Percentiles rank a stretch among this genome's conserved stretches.
phyloP scores from a whole-genome alignment of 2,797 vertebrate genomes.

The Champsocephalus esox region DNA sequence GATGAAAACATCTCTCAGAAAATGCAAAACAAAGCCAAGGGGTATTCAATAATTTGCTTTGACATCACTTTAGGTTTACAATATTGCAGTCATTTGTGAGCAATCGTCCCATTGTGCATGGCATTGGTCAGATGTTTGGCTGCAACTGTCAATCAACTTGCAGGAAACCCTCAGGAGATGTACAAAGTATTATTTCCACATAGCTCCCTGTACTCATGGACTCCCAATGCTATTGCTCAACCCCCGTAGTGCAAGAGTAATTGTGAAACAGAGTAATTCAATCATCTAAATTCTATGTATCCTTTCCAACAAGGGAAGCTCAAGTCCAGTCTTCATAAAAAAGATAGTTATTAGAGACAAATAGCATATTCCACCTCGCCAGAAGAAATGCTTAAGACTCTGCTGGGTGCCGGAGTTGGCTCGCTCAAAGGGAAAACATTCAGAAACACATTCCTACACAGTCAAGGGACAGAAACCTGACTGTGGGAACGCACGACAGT shows the following conservation, averaged over 20 bases:
- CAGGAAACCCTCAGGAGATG: slow-evolving; percentile 36
- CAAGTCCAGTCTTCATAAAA: slow-evolving; percentile 31
- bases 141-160: slow-evolving; percentile 52
- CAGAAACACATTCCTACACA: slow-evolving; percentile 65
- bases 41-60: slow-evolving; percentile 35
- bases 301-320: slow-evolving; percentile 45
- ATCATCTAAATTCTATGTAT: slow-evolving; percentile 57
- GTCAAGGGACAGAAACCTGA: slow-evolving; percentile 53
- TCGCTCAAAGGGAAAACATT: slow-evolving; percentile 36
- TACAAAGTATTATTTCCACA: slow-evolving; percentile 66
- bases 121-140: slow-evolving; percentile 46
- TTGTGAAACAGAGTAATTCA: slow-evolving; percentile 55
- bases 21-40: slow-evolving; percentile 28
- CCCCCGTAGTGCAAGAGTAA: slow-evolving; percentile 42
- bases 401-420: slow-evolving; percentile 65
- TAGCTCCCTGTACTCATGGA: slow-evolving; percentile 56
- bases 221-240: slow-evolving; percentile 70
- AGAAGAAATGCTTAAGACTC: slow-evolving; percentile 53
- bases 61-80: slow-evolving; percentile 53
- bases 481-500: slow-evolving; percentile 42
- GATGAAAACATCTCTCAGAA: slow-evolving; percentile 4
- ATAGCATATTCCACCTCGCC: slow-evolving; percentile 43
- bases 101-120: slow-evolving; percentile 43
- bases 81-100: slow-evolving; percentile 49
- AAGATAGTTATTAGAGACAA: slow-evolving; percentile 67